A percentile compares a stretch with the other conserved stretches of the same genome.
Conservation (phyloP, 2,113 vertebrate genomes). For the Ahaetulla prasina region DNA sequence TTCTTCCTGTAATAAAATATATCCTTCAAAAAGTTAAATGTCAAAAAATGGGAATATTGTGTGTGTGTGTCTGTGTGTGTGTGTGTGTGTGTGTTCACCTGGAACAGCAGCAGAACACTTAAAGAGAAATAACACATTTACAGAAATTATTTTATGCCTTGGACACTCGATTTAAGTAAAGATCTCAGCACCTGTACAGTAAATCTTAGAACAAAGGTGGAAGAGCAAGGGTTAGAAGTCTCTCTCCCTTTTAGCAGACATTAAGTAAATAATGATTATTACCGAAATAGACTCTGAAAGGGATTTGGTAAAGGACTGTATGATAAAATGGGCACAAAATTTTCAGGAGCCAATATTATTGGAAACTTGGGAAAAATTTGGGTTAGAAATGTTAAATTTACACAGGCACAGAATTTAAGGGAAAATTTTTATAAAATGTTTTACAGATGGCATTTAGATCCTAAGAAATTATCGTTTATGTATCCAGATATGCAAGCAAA, state of each 20-base stretch:
- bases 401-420: no score
- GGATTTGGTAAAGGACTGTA: no score
- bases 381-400: no score
- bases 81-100: background rate
- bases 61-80: no score
- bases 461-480: no score
- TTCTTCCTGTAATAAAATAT: background rate
- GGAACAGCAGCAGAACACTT: background rate
- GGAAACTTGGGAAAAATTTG: no score
- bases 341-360: no score
- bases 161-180: background rate
- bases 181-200: background rate
- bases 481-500: no score
- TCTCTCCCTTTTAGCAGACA: background rate
- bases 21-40: background rate
- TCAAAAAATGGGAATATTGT: background rate
- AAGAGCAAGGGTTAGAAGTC: background rate
- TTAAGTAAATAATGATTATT: background rate
- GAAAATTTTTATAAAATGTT: no score
- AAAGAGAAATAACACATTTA: background rate
- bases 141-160: background rate
- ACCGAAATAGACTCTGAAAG: no score
- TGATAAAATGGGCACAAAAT: no score
- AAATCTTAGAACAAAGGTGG: background rate
- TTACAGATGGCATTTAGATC: no score